A percentile compares a stretch with the other conserved stretches of the same genome.
Conservation (phyloP, 2,888 invertebrate genomes). For the Leucophora obtusa region DNA sequence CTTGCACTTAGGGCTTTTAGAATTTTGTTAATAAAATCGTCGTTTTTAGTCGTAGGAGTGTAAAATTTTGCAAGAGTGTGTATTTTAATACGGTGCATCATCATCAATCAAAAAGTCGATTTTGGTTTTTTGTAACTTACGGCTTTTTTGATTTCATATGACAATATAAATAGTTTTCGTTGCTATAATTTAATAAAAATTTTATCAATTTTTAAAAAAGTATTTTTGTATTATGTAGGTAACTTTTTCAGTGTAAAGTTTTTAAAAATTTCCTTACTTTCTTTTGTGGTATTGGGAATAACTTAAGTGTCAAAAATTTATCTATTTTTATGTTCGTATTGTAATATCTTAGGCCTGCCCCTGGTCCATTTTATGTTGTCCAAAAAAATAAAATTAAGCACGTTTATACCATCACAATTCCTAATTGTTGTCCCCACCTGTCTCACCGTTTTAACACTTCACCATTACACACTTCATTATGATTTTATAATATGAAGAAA, state of each 20-base stretch:
- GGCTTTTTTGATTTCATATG: no score
- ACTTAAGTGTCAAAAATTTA: slow-evolving; percentile 32
- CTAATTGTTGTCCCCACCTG: slow-evolving; percentile 14
- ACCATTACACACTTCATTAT: slow-evolving; percentile 20
- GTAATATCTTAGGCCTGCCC: slow-evolving; percentile 33
- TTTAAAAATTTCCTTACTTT: slow-evolving; percentile 49
- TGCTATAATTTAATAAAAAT: no score
- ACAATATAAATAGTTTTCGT: no score
- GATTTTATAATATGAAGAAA: not conserved
- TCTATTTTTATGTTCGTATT: slow-evolving; percentile 24
- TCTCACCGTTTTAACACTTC: slow-evolving; percentile 20
- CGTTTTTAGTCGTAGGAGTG: no score
- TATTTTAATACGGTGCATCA: no score
- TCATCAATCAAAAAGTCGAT: no score
- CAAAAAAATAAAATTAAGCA: slow-evolving; percentile 28
- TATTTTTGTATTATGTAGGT: no score
- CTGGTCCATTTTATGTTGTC: slow-evolving; percentile 44
- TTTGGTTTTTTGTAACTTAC: no score
- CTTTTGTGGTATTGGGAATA: slow-evolving; percentile 48
- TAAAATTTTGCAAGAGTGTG: no score
- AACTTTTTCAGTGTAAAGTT: not conserved
- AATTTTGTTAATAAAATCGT: no score
- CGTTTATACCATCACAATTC: slow-evolving; percentile 38
- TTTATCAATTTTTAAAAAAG: no score
- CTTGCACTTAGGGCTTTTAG: no score